Conservation (phyloP, 35 echinoderm and acorn worm genomes). For the Anneissia japonica region DNA sequence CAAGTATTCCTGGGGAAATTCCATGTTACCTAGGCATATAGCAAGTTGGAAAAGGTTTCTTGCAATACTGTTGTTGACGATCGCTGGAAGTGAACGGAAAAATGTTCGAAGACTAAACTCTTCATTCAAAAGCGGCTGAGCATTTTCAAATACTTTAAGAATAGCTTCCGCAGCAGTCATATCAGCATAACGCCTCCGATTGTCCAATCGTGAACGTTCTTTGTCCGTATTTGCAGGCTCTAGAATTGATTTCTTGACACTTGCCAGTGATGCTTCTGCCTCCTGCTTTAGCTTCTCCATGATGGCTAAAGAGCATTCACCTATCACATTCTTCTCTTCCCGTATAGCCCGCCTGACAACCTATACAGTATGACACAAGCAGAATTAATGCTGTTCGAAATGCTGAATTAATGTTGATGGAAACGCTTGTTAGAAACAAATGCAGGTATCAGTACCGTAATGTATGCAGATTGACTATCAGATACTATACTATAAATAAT, state of each 20-base stretch:
- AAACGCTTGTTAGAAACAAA: too few species aligned
- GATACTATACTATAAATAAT: too few species aligned
- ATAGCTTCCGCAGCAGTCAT: conserved; percentile 46
- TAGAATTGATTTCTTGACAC: background rate
- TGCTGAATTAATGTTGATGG: too few species aligned
- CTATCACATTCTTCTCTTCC: conserved; percentile 29
- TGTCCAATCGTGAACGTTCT: background rate
- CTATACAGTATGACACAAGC: too few species aligned
- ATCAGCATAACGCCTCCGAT: conserved; percentile 20
- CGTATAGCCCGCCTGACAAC: conserved; percentile 36
- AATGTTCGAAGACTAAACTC: background rate
- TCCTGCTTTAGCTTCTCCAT: background rate
- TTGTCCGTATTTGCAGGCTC: background rate
- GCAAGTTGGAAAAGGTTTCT: conserved; percentile 38
- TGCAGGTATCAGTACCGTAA: too few species aligned
- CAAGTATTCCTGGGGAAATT: conserved; percentile 16
- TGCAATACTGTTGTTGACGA: background rate
- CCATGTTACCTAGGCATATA: conserved; percentile 27
- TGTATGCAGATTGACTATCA: too few species aligned
- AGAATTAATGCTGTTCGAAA: too few species aligned
- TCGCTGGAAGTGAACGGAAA: background rate
- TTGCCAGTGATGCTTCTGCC: background rate
- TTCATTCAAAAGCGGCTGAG: background rate
- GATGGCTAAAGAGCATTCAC: background rate
- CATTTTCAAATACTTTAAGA: conserved; percentile 21